These are phyloP conservation scores for Xestoiulus laeticollis DNA, from an alignment of 2,888 invertebrate species.

Conservation along the genomic window DNA sequence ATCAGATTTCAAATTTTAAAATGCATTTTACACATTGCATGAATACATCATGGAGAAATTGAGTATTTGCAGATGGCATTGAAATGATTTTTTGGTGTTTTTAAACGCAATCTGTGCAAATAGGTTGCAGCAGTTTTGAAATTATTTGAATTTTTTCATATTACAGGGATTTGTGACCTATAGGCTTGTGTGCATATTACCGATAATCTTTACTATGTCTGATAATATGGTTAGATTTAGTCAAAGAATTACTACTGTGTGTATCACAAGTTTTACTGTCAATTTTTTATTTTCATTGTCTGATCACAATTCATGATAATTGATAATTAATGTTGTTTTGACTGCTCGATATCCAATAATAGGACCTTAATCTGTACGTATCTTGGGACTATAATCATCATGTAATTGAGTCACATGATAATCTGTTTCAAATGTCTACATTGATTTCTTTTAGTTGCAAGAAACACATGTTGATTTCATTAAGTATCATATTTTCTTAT, in stretches of 20 bases:
- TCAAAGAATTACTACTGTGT: neutral
- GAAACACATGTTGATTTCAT: too few relatives aligned
- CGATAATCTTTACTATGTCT: neutral
- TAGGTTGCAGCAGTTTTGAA: neutral
- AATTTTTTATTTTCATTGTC: conserved; percentile 1
- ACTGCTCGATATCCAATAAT: too few relatives aligned
- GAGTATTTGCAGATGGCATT: too few relatives aligned
- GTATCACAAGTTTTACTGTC: conserved; percentile 14
- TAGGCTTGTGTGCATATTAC: conserved; percentile 10
- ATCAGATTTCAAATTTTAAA: too few relatives aligned
- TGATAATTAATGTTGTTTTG: too few relatives aligned
- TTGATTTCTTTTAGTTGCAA: too few relatives aligned
- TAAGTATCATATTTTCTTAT: neutral
- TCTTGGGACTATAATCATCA: too few relatives aligned
- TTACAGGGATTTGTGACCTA: neutral
- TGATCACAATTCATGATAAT: neutral
- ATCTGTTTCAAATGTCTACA: too few relatives aligned
- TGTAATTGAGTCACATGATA: too few relatives aligned
- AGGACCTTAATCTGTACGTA: too few relatives aligned
- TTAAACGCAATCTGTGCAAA: neutral
- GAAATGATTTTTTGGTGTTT: neutral
- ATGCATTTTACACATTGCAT: too few relatives aligned
- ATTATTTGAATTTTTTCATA: neutral
- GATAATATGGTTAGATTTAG: conserved; percentile 14
- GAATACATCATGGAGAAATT: too few relatives aligned